Evolutionary conservation across 1,140 invertebrate species (phyloP), one percentile per base, ranked within the genome.

Genomic region (Bombus superbus): DNA sequence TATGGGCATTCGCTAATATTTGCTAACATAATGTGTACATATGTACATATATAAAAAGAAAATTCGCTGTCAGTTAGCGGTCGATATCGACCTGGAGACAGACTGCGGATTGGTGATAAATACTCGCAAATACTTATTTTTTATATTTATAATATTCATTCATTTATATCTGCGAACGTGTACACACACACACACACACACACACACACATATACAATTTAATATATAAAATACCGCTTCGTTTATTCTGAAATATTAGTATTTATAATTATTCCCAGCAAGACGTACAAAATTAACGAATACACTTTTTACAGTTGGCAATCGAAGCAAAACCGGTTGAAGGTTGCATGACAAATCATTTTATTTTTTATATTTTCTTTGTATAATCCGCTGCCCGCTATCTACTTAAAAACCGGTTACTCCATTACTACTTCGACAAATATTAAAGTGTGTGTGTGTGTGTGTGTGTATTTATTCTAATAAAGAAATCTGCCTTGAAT

Each of bases 391-490:
- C 3, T 40, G 13, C 22, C 13, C 3, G 25, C 22, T 25, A n/a
- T 18, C 10, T 8, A 62, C 28, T 32, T 68, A 77, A 68, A 82
- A 83, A 77, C 73, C 73, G 81, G 81, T 83, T 77, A 40, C 40
- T 13, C 81, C 81, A 77, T 83, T 77, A 83, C 73, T 44, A 42
- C 40, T n/a, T 44, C 32, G 15, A 11, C 2, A 72, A 57, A 15
- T 66, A 66, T 66, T 66, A 18, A 35, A 32, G 15, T 15, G 22
- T 32, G 32, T 32, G 32, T 32, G 32, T 32, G 5, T 57, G 9
- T 57, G 4, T 28, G 11, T 13, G 28, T 59, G 28, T 59, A 59
- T 59, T 28, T 25, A 59, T 59, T n/a, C 1, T 11, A 9, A 69
- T 40, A 38, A 25, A 69, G 10, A 25, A 69, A 69, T 25, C 10